Evolutionary conservation across 2,888 invertebrate species (phyloP).

Genomic region (Drosophila anceps): DNA sequence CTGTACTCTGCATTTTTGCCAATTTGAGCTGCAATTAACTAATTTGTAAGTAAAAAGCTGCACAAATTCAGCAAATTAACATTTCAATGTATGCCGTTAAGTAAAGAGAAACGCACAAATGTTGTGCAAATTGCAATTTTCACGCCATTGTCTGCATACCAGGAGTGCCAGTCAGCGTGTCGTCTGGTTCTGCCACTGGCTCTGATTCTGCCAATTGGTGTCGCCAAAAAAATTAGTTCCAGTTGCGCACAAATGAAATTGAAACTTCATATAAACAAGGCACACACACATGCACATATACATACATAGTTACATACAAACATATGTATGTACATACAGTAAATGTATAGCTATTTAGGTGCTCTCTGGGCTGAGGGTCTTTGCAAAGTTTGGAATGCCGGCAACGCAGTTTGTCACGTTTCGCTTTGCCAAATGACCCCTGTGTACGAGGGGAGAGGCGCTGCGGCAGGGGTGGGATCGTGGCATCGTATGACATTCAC

Average conservation of each 20-base stretch:
- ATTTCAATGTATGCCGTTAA: background rate
- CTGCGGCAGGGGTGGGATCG: background rate
- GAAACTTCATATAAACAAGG: constrained; percentile 62
- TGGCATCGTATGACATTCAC: constrained; percentile 70
- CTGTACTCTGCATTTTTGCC: background rate
- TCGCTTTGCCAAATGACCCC: constrained; percentile 73
- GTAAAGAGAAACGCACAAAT: constrained; percentile 20
- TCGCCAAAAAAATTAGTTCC: constrained; percentile 73
- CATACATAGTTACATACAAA: background rate
- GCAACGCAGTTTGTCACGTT: constrained; percentile 69
- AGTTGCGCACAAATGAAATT: constrained; percentile 78
- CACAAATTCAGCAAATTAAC: constrained; percentile 4
- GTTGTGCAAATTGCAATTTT: constrained; percentile 64
- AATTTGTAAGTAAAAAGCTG: constrained; percentile 1
- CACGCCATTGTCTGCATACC: constrained; percentile 65
- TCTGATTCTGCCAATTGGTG: constrained; percentile 56
- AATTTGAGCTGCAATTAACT: constrained; percentile 7
- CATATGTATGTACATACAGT: background rate
- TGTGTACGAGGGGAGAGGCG: background rate
- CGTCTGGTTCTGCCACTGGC: constrained; percentile 52
- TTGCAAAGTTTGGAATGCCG: constrained; percentile 52
- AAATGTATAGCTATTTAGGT: background rate
- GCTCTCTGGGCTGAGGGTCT: constrained; percentile 4
- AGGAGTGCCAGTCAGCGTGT: constrained; percentile 67
- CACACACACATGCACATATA: constrained; percentile 2